Base-by-base conservation (phyloP, 2,113 vertebrate species). In the Centropus unirufus region DNA sequence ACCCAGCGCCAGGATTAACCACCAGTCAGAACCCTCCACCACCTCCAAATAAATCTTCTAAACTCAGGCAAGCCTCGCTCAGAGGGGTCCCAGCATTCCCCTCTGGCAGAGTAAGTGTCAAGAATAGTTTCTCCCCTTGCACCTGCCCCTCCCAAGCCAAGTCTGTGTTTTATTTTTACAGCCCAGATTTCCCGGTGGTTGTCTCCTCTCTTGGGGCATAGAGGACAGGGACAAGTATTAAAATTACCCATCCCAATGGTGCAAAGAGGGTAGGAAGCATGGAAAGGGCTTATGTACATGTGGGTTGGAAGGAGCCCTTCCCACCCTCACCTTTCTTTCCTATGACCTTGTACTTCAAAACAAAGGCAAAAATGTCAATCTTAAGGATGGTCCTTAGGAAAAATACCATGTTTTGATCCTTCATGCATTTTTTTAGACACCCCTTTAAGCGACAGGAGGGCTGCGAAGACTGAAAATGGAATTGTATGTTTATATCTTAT, bases 101-200 rank as follows among this genome's bases (percentile, higher is more conserved):
- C 9, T 74, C 68, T 67, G 90, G 26, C 30, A 73, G 66, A 80
- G n/a, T 47, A 58, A 76, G 29, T 12, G 11, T 91, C 96, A 93
- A 85, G 94, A 95, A 91, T 95, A 83, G 69, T 32, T 86, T 63
- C 57, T 83, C 8, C 22, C 55, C 30, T 68, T 95, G 63, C 92
- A 95, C 61, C 90, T 95, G 93, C 76, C 39, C 32, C 12, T 93
- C 67, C 9, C 1, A 80, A 87, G 58, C 46, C 36, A 52, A 63
- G 79, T 20, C n/a, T 46, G 2, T 44, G 24, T 59, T 80, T 92
- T 85, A 63, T 96, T 92, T 94, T 95, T 90, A 57, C 66, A 89
- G 26, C 42, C 18, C 8, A 27, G 12, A 34, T 88, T 92, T 90
- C 46, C 14, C 46, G 22, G 13, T 49, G 77, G 12, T 64, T 82